These are phyloP conservation scores for Ammodramus savannarum DNA, from an alignment of 2,113 vertebrate species.

Conservation along the genomic window DNA sequence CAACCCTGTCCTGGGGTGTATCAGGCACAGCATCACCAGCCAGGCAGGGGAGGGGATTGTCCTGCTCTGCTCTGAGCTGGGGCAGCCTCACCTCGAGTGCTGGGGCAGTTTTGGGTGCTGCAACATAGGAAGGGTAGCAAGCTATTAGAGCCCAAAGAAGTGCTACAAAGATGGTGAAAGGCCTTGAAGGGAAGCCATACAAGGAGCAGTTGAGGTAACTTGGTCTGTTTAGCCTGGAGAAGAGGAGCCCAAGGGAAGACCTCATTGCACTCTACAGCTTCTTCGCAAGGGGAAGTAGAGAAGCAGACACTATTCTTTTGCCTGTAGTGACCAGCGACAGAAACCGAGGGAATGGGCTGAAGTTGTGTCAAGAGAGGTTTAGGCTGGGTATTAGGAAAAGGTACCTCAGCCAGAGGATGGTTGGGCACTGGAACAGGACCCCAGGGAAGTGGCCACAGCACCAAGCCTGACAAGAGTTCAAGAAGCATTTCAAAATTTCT, in stretches of 20 bases:
- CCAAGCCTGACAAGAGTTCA: not conserved
- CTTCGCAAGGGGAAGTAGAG: not conserved
- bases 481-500: not conserved
- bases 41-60: accelerated
- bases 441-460: not conserved
- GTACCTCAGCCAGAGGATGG: not conserved
- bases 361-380: not conserved
- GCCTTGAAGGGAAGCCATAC: not conserved
- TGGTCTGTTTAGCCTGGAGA: not conserved
- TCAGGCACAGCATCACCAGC: not conserved
- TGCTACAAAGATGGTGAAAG: not conserved
- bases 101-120: accelerated
- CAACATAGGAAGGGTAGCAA: not conserved
- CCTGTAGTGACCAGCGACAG: not conserved
- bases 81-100: accelerated
- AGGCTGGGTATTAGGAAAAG: not conserved
- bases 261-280: not conserved
- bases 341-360: not conserved
- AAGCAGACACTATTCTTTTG: not conserved
- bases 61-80: accelerated
- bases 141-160: not conserved
- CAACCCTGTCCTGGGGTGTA: accelerated
- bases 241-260: not conserved
- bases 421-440: not conserved
- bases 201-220: not conserved